phyloP scores from a whole-genome alignment of 1,140 invertebrate species.

The Atta colombica region DNA sequence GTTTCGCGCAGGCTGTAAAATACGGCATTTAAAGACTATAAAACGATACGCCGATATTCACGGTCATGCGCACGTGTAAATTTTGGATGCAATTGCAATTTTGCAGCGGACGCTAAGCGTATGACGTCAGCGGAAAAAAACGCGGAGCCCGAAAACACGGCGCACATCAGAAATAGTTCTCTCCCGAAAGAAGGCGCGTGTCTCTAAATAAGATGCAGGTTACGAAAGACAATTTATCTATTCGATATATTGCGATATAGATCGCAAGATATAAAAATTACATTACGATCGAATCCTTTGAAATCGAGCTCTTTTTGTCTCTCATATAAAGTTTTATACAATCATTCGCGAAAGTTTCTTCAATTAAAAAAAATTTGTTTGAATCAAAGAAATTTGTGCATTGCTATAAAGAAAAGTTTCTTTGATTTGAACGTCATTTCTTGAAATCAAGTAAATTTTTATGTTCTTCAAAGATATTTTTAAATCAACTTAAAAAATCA shows the following conservation, averaged over 20 bases:
- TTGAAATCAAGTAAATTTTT: too few relatives aligned
- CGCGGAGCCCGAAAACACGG: neutral
- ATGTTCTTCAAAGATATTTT: too few relatives aligned
- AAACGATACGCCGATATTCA: slow-evolving; percentile 39
- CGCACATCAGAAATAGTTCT: neutral
- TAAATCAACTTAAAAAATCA: too few relatives aligned
- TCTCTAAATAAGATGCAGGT: neutral
- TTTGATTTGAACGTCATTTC: too few relatives aligned
- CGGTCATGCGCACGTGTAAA: slow-evolving; percentile 34
- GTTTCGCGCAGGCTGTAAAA: neutral
- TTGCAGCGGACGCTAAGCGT: neutral
- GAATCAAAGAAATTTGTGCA: too few relatives aligned
- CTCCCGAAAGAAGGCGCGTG: neutral
- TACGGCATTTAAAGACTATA: neutral
- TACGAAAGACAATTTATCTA: neutral
- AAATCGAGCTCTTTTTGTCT: neutral
- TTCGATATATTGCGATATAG: too few relatives aligned
- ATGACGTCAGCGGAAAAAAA: slow-evolving; percentile 13
- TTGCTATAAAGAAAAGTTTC: too few relatives aligned
- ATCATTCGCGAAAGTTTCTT: too few relatives aligned
- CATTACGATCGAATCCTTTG: neutral
- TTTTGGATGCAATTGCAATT: slow-evolving; percentile 20
- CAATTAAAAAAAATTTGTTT: too few relatives aligned
- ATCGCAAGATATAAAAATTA: neutral
- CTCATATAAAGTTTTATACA: too few relatives aligned